Conservation (phyloP, 2,113 vertebrate species). For the Ia io region DNA sequence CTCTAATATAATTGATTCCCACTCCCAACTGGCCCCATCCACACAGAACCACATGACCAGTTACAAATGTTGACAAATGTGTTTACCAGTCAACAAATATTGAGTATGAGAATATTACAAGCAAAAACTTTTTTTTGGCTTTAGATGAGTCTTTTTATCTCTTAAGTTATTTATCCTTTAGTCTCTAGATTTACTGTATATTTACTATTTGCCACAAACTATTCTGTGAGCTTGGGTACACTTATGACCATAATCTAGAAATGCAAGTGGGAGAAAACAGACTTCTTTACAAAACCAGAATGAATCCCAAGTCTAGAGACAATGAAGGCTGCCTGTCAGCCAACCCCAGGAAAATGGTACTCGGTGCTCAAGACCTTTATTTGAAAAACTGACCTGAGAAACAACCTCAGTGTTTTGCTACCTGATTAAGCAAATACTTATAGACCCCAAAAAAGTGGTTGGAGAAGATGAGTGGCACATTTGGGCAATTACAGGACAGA, state of each 20-base stretch:
- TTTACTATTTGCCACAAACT: not conserved
- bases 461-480: not conserved
- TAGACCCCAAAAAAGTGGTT: not conserved
- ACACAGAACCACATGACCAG: not conserved
- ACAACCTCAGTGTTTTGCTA: not conserved
- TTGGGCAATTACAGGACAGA: not conserved
- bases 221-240: not conserved
- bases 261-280: not conserved
- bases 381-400: constrained; percentile 10
- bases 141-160: not conserved
- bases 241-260: constrained; percentile 2
- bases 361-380: not conserved
- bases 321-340: not conserved
- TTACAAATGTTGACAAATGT: not conserved
- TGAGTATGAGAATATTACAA: constrained; percentile 9
- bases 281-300: constrained; percentile 2
- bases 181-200: not conserved
- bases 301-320: constrained; percentile 1
- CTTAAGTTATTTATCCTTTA: not conserved
- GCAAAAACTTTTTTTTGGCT: not conserved
- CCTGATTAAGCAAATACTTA: not conserved
- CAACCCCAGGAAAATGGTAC: not conserved
- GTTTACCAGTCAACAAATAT: not conserved
- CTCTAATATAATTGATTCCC: constrained; percentile 24
- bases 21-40: not conserved